Conservation (phyloP, 2,797 vertebrate genomes). For the Hozukius guyotensis region DNA sequence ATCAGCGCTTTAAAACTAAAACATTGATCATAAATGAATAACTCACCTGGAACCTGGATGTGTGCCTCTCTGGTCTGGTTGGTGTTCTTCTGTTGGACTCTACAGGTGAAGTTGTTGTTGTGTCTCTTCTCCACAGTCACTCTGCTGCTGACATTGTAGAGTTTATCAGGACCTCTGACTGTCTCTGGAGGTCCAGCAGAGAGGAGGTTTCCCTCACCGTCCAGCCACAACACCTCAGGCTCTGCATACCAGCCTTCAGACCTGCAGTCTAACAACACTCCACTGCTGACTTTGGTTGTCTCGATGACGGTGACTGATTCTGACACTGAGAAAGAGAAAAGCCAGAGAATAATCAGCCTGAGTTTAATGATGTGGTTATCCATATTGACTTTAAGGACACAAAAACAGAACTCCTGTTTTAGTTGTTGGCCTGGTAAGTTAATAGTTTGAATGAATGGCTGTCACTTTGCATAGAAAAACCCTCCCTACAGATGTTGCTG, state of each 20-base stretch:
- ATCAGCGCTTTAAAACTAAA: not conserved
- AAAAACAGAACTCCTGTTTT: no score
- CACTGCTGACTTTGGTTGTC: not conserved
- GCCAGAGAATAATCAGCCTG: not conserved
- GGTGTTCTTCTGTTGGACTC: no score
- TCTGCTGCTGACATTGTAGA: no score
- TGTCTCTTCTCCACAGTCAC: no score
- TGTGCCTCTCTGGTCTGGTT: not conserved
- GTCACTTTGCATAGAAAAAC: no score
- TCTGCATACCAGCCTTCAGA: constrained; percentile 4
- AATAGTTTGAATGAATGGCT: no score
- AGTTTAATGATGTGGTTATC: not conserved
- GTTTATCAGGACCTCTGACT: no score
- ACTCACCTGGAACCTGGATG: not conserved
- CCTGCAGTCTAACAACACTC: not conserved
- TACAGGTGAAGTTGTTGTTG: no score
- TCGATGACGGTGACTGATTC: not conserved
- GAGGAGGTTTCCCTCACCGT: no score
- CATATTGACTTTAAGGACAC: not conserved
- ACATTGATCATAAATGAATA: rapidly evolving
- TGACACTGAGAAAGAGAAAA: not conserved
- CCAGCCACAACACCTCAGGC: not conserved
- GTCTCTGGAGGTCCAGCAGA: no score
- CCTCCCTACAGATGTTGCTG: no score
- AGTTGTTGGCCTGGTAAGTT: no score